phyloP scores from a whole-genome alignment of 2,797 vertebrate genomes.

The Notolabrus celidotus region DNA sequence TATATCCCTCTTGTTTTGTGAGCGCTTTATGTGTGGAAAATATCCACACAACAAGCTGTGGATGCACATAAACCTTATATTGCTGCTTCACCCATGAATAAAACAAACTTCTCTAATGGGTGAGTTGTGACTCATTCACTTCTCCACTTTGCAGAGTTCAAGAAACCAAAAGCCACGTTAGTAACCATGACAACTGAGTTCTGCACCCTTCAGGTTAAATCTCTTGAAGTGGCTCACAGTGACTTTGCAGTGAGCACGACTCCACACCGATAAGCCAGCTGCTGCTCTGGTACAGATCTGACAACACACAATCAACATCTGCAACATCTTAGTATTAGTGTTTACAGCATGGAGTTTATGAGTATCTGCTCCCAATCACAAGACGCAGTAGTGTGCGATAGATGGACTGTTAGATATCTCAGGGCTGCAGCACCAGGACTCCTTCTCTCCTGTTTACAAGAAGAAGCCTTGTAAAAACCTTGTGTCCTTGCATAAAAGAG shows the following conservation, averaged over 20 bases:
- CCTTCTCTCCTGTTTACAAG: neutral
- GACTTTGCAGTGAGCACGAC: neutral
- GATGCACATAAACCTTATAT: neutral
- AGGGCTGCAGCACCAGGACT: neutral
- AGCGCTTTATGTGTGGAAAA: neutral
- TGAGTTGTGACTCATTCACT: neutral
- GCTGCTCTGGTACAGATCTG: neutral
- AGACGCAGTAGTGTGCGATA: neutral
- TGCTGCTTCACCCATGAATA: too few species aligned
- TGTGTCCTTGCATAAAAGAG: neutral
- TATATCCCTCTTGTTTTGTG: conserved; percentile 3
- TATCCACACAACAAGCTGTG: neutral
- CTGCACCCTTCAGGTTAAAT: neutral
- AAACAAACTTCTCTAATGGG: neutral
- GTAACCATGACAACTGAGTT: neutral
- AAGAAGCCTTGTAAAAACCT: neutral
- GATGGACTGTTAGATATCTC: neutral
- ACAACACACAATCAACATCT: neutral
- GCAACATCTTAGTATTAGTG: neutral
- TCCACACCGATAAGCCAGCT: neutral
- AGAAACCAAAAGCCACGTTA: neutral
- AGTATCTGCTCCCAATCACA: neutral
- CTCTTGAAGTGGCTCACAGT: neutral
- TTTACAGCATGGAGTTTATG: conserved; percentile 1
- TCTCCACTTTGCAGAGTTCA: neutral